Evolutionary conservation across 1,140 invertebrate species (phyloP).

Genomic region (Onthophagus taurus): DNA sequence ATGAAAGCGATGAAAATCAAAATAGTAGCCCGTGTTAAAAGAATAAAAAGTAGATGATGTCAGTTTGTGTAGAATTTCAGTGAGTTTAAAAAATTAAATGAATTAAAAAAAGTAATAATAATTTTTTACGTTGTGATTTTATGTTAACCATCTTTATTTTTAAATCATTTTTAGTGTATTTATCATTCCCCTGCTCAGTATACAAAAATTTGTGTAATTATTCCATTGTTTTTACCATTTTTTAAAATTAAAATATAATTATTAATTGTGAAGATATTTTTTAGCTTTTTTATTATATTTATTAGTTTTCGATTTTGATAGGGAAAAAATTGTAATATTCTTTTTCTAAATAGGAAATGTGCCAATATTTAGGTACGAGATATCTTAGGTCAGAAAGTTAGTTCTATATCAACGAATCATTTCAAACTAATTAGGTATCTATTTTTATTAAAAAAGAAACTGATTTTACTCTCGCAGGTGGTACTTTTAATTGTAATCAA

Average conservation of each 20-base stretch:
- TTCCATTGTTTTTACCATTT: background rate
- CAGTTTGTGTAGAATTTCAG: background rate
- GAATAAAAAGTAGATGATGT: background rate
- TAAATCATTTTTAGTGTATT: background rate
- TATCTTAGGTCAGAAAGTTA: background rate
- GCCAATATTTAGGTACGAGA: conserved; percentile 7
- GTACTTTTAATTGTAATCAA: background rate
- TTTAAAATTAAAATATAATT: background rate
- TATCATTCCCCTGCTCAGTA: background rate
- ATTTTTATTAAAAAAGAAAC: background rate
- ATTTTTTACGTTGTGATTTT: background rate
- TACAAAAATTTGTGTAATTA: background rate
- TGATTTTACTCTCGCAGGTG: background rate
- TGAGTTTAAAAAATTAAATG: background rate
- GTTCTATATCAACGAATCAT: conserved; percentile 1
- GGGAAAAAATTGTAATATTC: conserved; percentile 4
- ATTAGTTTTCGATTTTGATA: background rate
- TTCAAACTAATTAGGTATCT: background rate
- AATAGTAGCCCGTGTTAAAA: conserved; percentile 12
- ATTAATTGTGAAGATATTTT: background rate
- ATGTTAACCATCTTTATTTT: background rate
- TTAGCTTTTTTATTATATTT: background rate
- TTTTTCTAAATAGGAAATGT: conserved; percentile 5
- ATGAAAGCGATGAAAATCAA: conserved; percentile 15
- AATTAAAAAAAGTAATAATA: background rate